Base-by-base conservation (phyloP, 2,113 vertebrate genomes). In the Callithrix jacchus region DNA sequence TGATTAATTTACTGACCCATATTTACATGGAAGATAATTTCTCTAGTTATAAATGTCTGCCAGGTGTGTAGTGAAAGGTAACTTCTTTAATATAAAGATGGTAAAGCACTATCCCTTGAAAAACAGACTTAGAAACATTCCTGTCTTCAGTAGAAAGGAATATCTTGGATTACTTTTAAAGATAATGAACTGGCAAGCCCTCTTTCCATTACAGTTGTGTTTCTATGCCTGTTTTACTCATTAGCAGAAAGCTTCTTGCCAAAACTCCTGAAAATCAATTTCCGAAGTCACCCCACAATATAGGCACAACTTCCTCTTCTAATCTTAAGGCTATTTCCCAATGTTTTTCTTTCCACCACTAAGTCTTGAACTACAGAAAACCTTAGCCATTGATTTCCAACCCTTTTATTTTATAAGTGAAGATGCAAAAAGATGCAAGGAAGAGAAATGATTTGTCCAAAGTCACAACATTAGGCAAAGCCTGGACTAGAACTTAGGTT, bases 1-100 rank as follows among this genome's bases (percentile, higher is more conserved):
- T 97, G 96, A 97, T 97, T 97, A 96, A 97, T 97, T 95, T 95
- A 95, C 92, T 68, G 95, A 93, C 68, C 92, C 95, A 52, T 94
- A 89, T 96, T 97, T 95, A 97, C 96, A 84, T 35, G 90, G 93
- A 97, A 80, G 87, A 87, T 93, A 66, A 89, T 96, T 87, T 92
- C 89, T 97, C 83, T 52, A 27, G 93, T 87, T 92, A 91, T 87
- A 92, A 88, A 94, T 68, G 80, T 66, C 87, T 89, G 86, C 86
- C 92, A 64, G 89, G 83, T 93, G 86, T 68, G 58, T 85, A 85
- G 83, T 4, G 20, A 89, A 94, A 91, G 76, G 74, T 64, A 70
- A 79, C 47, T 82, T 84, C 91, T 86, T 93, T 70, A 64, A 94
- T 40, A 86, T 73, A 90, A 90, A 90, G 47, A 77, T 17, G 30